Conservation (phyloP, 2,113 vertebrate species). For the Thinocorus orbignyianus region DNA sequence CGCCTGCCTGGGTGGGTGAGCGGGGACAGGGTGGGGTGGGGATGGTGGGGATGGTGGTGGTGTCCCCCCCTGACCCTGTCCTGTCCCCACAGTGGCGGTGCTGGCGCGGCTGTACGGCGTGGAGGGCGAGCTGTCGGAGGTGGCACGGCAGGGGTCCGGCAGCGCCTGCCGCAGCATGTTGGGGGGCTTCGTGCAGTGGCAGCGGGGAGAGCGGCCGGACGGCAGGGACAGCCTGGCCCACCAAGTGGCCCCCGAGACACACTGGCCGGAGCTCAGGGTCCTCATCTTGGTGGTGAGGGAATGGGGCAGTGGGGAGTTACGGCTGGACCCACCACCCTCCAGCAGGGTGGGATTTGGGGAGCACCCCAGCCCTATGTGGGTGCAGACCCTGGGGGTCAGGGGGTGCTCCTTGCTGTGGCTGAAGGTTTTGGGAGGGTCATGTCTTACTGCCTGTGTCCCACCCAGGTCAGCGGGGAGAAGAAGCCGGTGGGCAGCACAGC, state of each 20-base stretch:
- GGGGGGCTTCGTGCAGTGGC: constrained; percentile 94
- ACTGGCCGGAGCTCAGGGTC: constrained; percentile 91
- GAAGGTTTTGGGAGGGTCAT: accelerated
- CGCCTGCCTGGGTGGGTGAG: constrained; percentile 89
- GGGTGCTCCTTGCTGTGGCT: not conserved
- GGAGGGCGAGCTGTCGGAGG: constrained; percentile 86
- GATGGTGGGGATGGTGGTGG: not conserved
- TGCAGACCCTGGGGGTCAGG: accelerated
- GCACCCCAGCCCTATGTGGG: not conserved
- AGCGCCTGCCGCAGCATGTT: constrained; percentile 92
- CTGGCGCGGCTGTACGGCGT: constrained; percentile 84
- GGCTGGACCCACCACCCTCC: not conserved
- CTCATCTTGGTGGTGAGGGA: constrained; percentile 90
- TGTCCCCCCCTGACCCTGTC: not conserved
- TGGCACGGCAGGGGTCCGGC: constrained; percentile 92
- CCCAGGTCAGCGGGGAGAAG: constrained; percentile 85
- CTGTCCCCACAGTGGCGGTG: constrained; percentile 75
- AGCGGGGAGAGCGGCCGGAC: constrained; percentile 81
- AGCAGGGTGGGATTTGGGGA: not conserved
- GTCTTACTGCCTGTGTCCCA: accelerated
- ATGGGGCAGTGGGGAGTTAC: accelerated
- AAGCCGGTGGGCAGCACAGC: constrained; percentile 86
- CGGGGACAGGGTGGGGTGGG: not conserved
- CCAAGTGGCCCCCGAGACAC: constrained; percentile 86
- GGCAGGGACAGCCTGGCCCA: constrained; percentile 90